Evolutionary conservation across 1,140 invertebrate species (phyloP).

Genomic region (Elymnias hypermnestra): DNA sequence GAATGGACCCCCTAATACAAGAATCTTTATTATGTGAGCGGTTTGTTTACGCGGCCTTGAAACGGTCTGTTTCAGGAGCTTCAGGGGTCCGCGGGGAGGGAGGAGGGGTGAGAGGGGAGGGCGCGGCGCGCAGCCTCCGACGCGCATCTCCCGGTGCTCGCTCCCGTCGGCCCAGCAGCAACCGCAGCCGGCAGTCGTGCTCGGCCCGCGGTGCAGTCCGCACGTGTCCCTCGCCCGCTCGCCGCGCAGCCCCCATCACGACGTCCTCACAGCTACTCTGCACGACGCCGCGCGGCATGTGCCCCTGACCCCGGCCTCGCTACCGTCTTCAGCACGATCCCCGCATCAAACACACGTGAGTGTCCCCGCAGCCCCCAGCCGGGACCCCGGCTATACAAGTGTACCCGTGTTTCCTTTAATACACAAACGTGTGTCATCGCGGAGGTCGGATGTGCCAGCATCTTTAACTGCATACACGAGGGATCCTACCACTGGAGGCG

Average conservation of each 20-base stretch:
- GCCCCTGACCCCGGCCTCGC: conserved; percentile 34
- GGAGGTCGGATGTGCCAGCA: too few species aligned
- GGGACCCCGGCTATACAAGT: too few species aligned
- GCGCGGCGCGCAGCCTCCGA: conserved; percentile 31
- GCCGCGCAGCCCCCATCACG: conserved; percentile 27
- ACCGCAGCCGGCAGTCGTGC: conserved; percentile 33
- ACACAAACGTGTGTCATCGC: too few species aligned
- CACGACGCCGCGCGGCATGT: conserved; percentile 23
- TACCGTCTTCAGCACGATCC: conserved; percentile 28
- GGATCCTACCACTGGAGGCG: too few species aligned
- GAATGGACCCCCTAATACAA: too few species aligned
- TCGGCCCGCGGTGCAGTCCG: conserved; percentile 23
- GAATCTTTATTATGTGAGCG: too few species aligned
- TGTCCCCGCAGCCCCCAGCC: too few species aligned
- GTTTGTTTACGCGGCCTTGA: too few species aligned
- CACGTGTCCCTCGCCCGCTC: conserved; percentile 18
- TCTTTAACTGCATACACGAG: too few species aligned
- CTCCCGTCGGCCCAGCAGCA: conserved; percentile 4
- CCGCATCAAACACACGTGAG: conserved; percentile 35
- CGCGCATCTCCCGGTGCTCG: conserved; percentile 23
- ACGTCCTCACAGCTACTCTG: conserved; percentile 27
- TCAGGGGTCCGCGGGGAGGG: conserved; percentile 12
- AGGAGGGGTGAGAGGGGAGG: conserved; percentile 18
- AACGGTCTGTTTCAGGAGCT: too few species aligned
- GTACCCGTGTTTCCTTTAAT: too few species aligned